Evolutionary conservation across 2,797 vertebrate species (phyloP).

Genomic region (Distichodus sexfasciatus): DNA sequence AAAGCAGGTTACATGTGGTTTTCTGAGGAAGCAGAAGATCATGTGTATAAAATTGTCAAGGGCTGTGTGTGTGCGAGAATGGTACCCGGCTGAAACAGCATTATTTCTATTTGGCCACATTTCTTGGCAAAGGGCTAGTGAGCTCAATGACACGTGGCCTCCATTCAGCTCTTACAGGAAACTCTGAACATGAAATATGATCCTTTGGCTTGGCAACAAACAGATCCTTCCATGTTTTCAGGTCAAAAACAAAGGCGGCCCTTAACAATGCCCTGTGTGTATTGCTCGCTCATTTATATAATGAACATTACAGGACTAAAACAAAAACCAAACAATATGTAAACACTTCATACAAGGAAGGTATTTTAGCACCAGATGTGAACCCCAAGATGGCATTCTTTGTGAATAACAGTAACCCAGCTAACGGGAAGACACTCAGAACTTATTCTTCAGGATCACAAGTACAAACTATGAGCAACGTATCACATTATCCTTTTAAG

Average conservation of each 20-base stretch:
- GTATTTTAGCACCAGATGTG: not conserved
- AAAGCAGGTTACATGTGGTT: not conserved
- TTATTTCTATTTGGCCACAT: slow-evolving; percentile 28
- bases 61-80: slow-evolving; percentile 12
- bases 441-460: slow-evolving; percentile 24
- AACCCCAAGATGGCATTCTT: slow-evolving; percentile 20
- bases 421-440: slow-evolving; percentile 26
- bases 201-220: slow-evolving; percentile 20
- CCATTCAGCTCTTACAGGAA: slow-evolving; percentile 34
- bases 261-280: slow-evolving; percentile 1
- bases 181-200: slow-evolving; percentile 46
- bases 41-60: not conserved
- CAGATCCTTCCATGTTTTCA: slow-evolving; percentile 12
- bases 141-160: slow-evolving; percentile 32
- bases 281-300: not conserved
- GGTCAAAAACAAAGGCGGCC: slow-evolving; percentile 7
- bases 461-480: slow-evolving; percentile 22
- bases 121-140: slow-evolving; percentile 23
- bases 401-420: slow-evolving; percentile 31
- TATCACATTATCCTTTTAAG: not conserved
- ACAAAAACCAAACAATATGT: not conserved
- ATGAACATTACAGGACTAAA: not conserved
- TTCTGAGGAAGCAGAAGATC: not conserved
- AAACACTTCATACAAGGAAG: not conserved
- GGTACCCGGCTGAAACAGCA: slow-evolving; percentile 12